Conservation (phyloP, 2,888 invertebrate species). For the Hirtodrosophila confusa region DNA sequence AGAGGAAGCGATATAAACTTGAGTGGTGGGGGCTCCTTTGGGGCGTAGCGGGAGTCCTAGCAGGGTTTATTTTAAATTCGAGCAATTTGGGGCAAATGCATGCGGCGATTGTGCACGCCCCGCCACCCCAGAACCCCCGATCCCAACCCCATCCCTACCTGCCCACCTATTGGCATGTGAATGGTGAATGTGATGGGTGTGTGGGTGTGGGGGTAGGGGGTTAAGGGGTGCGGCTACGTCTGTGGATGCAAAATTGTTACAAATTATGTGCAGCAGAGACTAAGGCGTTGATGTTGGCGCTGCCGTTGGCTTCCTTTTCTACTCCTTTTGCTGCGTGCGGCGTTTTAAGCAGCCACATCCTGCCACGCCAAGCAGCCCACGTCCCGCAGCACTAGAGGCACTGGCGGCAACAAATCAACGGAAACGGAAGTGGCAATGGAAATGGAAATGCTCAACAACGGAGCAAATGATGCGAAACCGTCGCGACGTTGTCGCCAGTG, state of each 20-base stretch:
- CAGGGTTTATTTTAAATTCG: slow-evolving; percentile 69
- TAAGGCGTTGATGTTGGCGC: slow-evolving; percentile 20
- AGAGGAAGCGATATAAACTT: slow-evolving; percentile 50
- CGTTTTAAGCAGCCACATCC: slow-evolving; percentile 77
- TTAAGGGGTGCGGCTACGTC: neutral
- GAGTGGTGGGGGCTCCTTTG: slow-evolving; percentile 8
- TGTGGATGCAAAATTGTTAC: slow-evolving; percentile 71
- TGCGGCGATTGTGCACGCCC: slow-evolving; percentile 39
- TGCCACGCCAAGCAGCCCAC: slow-evolving; percentile 43
- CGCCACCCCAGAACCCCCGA: neutral
- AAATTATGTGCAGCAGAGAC: slow-evolving; percentile 75
- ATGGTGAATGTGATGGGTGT: slow-evolving; percentile 5
- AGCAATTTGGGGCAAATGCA: slow-evolving; percentile 68
- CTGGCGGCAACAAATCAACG: slow-evolving; percentile 74
- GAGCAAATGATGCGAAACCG: slow-evolving; percentile 69
- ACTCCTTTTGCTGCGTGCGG: slow-evolving; percentile 62
- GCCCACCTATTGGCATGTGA: slow-evolving; percentile 32
- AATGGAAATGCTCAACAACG: slow-evolving; percentile 72
- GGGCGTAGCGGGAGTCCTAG: slow-evolving; percentile 10
- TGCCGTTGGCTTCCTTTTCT: slow-evolving; percentile 37
- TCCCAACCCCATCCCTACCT: no score
- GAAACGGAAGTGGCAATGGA: slow-evolving; percentile 79
- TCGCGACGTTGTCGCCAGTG: slow-evolving; percentile 42
- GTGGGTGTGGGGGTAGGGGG: neutral
- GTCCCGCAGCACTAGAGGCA: slow-evolving; percentile 9